Evolutionary conservation across 2,888 invertebrate genomes (phyloP).

Genomic region (Elgonia sp.): DNA sequence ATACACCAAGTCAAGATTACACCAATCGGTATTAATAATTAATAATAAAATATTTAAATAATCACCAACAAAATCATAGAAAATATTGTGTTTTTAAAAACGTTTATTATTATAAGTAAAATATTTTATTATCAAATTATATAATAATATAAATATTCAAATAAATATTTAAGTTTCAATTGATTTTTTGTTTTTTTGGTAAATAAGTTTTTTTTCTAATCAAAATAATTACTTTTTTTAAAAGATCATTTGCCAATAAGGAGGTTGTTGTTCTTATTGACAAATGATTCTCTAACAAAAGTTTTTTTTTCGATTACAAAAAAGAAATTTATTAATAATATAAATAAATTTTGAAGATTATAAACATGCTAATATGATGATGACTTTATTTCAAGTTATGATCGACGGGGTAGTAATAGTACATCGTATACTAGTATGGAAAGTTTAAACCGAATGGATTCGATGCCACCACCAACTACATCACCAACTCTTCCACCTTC

Average conservation of each 20-base stretch:
- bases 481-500: constrained; percentile 81
- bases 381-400: constrained; percentile 80
- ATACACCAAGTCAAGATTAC: constrained; percentile 86
- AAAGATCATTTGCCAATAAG: too few species aligned
- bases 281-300: too few species aligned
- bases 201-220: too few species aligned
- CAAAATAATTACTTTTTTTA: too few species aligned
- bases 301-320: too few species aligned
- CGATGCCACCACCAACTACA: constrained; percentile 82
- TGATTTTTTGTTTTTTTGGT: too few species aligned
- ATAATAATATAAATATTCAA: too few species aligned
- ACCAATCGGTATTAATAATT: constrained; percentile 82
- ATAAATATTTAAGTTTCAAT: too few species aligned
- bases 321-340: too few species aligned
- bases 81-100: neutral
- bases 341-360: constrained; percentile 18
- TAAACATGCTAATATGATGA: neutral
- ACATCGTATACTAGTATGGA: constrained; percentile 86
- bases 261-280: too few species aligned
- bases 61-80: neutral
- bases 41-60: constrained; percentile 25
- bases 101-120: neutral
- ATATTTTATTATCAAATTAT: neutral
- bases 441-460: constrained; percentile 85
- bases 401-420: constrained; percentile 86